Conservation (phyloP, 1,140 invertebrate species). For the Polypedilum vanderplanki region DNA sequence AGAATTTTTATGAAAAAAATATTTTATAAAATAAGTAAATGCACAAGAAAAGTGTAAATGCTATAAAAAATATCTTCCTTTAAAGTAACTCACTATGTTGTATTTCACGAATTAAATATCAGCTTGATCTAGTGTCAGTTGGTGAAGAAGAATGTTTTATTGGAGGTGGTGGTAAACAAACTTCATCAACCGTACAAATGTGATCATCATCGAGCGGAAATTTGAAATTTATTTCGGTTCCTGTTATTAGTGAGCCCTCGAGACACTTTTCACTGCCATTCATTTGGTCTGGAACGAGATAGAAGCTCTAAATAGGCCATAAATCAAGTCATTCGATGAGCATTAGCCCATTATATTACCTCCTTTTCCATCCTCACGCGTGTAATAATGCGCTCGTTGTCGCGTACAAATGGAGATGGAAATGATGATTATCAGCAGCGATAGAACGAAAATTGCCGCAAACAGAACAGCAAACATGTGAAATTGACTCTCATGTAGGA, state of each 20-base stretch:
- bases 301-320: background rate
- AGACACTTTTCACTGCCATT: constrained; percentile 30
- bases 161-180: constrained; percentile 38
- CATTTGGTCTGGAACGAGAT: constrained; percentile 25
- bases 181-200: constrained; percentile 43
- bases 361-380: constrained; percentile 19
- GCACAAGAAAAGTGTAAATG: background rate
- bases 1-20: background rate
- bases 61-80: background rate
- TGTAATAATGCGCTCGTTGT: constrained; percentile 24
- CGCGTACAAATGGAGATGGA: constrained; percentile 14
- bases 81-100: constrained; percentile 24
- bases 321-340: background rate
- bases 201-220: constrained; percentile 43
- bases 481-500: background rate
- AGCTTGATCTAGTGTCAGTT: background rate
- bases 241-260: constrained; percentile 35
- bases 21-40: background rate
- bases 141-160: constrained; percentile 30
- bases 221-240: constrained; percentile 43
- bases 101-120: background rate
- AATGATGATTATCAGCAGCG: background rate
- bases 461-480: background rate
- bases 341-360: constrained; percentile 21
- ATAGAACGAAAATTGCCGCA: background rate